These are phyloP conservation scores for Pterocles gutturalis DNA, from an alignment of 2,113 vertebrate genomes.

Conservation along the genomic window DNA sequence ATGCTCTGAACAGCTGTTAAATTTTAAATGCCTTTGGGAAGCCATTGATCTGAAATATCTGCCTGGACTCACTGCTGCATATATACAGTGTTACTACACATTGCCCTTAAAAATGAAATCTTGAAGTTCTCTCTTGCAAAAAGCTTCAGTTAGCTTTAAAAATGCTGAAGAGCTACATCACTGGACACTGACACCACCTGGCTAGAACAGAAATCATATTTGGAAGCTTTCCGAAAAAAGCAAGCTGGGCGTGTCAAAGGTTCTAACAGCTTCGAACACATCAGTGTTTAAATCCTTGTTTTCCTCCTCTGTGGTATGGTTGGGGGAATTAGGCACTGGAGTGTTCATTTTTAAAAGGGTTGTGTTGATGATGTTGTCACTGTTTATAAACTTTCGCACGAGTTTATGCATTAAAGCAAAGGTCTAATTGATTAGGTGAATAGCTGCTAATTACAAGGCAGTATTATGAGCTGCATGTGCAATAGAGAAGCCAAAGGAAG, in stretches of 20 bases:
- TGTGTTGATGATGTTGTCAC: neutral
- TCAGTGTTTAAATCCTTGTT: neutral
- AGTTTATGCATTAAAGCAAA: neutral
- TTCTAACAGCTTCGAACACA: neutral
- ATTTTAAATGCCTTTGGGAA: neutral
- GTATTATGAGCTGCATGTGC: neutral
- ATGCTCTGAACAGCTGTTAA: neutral
- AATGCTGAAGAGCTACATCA: neutral
- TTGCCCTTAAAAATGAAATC: neutral
- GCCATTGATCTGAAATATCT: neutral
- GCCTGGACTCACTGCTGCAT: neutral
- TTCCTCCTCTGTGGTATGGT: neutral
- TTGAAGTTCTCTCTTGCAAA: neutral
- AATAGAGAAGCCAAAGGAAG: neutral
- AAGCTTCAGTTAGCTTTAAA: neutral
- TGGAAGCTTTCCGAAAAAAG: neutral
- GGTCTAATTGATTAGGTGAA: neutral
- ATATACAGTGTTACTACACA: too few species aligned
- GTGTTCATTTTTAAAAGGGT: neutral
- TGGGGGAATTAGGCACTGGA: neutral
- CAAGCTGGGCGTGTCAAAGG: neutral
- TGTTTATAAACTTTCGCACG: neutral
- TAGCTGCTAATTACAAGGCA: neutral
- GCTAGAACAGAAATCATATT: neutral
- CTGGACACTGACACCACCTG: neutral